A percentile compares a stretch with the other conserved stretches of the same genome.
Evolutionary conservation across 2,797 vertebrate species (phyloP).

Genomic region (Carapus acus): DNA sequence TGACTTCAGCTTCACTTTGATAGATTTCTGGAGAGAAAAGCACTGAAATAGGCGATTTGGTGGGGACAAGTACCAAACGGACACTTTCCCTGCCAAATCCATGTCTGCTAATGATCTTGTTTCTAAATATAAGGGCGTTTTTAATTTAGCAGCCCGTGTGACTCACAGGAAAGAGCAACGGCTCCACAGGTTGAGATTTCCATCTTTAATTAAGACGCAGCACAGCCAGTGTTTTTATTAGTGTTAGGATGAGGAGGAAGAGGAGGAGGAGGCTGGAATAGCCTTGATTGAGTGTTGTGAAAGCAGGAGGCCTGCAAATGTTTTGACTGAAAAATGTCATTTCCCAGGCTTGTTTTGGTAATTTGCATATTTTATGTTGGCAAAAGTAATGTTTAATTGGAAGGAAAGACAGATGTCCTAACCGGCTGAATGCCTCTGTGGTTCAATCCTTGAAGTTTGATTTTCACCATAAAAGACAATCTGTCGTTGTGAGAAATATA

Average conservation of each 20-base stretch:
- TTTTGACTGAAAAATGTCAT: background rate
- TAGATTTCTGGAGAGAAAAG: background rate
- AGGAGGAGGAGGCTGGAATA: no score
- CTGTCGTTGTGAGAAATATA: no score
- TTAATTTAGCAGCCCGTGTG: background rate
- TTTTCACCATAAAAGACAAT: no score
- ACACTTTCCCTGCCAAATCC: background rate
- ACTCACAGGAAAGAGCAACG: background rate
- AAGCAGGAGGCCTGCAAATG: background rate
- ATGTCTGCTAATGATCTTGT: background rate
- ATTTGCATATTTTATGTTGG: no score
- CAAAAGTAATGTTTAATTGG: no score
- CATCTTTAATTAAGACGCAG: background rate
- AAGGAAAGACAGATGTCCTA: no score
- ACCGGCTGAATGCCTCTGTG: no score
- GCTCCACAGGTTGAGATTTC: background rate
- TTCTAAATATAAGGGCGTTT: background rate
- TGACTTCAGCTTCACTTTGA: background rate
- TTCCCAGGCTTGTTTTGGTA: background rate
- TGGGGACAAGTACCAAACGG: no score
- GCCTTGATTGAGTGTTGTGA: background rate
- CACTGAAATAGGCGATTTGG: no score
- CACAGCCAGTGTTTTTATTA: background rate
- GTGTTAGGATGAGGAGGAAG: no score
- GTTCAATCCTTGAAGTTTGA: no score